These are phyloP conservation scores for Acanthococcus lagerstroemiae DNA, from an alignment of 2,888 invertebrate genomes.

Conservation along the genomic window DNA sequence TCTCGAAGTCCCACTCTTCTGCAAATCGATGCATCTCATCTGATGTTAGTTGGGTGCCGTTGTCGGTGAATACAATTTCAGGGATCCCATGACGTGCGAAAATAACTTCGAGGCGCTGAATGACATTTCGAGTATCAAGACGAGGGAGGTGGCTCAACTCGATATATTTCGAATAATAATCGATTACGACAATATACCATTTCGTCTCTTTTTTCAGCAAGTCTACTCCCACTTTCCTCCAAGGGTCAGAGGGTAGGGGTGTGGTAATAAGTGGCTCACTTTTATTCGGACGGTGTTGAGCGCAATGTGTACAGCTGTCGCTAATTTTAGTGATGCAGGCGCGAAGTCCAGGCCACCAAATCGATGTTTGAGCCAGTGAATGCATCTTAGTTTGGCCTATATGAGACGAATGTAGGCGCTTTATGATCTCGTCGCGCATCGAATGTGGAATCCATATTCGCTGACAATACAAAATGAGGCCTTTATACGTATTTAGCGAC, in stretches of 20 bases:
- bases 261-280: not conserved
- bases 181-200: not conserved
- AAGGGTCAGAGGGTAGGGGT: not conserved
- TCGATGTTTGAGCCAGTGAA: not conserved
- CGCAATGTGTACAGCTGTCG: not conserved
- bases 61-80: not conserved
- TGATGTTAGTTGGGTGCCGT: not conserved
- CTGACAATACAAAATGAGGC: slow-evolving; percentile 8
- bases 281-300: not conserved
- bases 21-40: not conserved
- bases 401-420: slow-evolving; percentile 12
- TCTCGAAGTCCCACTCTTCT: not conserved
- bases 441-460: slow-evolving; percentile 2
- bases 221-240: slow-evolving; percentile 8
- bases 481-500: not conserved
- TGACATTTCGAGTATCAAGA: not conserved
- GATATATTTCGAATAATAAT: slow-evolving; percentile 18
- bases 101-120: not conserved
- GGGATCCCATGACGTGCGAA: slow-evolving; percentile 2
- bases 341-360: slow-evolving; percentile 18
- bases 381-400: slow-evolving; percentile 12
- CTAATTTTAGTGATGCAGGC: not conserved
- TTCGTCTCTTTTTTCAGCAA: not conserved
- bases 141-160: not conserved
- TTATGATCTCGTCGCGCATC: slow-evolving; percentile 5